Evolutionary conservation across 2,113 vertebrate genomes (phyloP), one percentile per base, ranked within the genome.

Genomic region (Sapayoa aenigma): DNA sequence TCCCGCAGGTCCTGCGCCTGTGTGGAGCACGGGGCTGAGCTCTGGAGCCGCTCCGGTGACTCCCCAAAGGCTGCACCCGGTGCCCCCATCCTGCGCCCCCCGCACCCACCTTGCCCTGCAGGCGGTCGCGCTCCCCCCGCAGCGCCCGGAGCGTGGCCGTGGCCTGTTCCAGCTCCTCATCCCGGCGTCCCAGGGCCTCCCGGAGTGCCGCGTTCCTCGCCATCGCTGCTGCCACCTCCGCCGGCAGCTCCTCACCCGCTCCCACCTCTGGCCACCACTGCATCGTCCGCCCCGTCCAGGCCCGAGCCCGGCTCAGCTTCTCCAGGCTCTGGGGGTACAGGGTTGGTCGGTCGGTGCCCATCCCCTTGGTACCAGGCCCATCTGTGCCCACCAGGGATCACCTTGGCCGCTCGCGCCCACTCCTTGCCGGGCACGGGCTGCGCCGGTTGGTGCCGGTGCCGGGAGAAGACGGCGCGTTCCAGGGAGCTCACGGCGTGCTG

Each of bases 401-500:
- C 98, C 98, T 98, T 95, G 33, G 97, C 94, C 14, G 93, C 96
- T 60, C 85, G 94, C 1, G 77, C 49, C 92, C 96, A 97, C 30
- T 72, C 93, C 25, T 83, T 31, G 20, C 98, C 78, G 9, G 37
- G 71, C 53, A 9, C 1, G 1, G 53, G 96, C 83, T 42, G 78
- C 30, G 8, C 94, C 66, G 47, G 89, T 84, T 58, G 87, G 22
- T 22, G 65, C 90, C 93, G 95, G 93, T 98, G 98, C 75, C 98
- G 97, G 46, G 94, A 98, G 46, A 97, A 97, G 46, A 98, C 98
- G 0, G 98, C 89, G 2, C 97, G 97, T 83, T 99, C 99, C 81
- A 99, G 97, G 5, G 98, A 98, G 6, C 98, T 98, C 33, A 99
- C 89, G 6, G 97, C 97, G 3, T 97, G 89, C 95, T 99, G 98